Percentiles rank a stretch among this genome's conserved stretches.
Conservation (phyloP, 2,113 vertebrate species). For the Protobothrops flavoviridis region DNA sequence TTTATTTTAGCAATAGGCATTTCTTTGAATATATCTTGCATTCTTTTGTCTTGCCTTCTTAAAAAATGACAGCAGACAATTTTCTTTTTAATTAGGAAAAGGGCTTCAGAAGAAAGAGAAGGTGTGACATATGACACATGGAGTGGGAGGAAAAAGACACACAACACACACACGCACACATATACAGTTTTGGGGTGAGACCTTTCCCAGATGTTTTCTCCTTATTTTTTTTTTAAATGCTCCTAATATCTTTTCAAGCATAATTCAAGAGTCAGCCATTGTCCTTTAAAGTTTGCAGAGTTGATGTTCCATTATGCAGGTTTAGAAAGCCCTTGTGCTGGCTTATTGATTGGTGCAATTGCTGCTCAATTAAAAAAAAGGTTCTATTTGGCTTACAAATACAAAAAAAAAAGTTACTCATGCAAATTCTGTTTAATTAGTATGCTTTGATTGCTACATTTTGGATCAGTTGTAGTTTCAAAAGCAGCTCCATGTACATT, state of each 20-base stretch:
- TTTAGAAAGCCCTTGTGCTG: too few relatives aligned
- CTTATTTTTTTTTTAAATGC: neutral
- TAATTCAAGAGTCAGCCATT: neutral
- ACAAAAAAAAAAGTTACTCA: too few relatives aligned
- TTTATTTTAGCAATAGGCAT: conserved; percentile 59
- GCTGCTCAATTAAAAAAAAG: too few relatives aligned
- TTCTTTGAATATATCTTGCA: conserved; percentile 54
- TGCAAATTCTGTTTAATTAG: too few relatives aligned
- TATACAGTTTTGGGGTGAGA: neutral
- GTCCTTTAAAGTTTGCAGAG: neutral
- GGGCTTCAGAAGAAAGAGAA: conserved; percentile 4
- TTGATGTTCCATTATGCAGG: too few relatives aligned
- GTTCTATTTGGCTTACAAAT: too few relatives aligned
- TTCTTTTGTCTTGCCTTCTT: conserved; percentile 43
- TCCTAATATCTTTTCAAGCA: neutral
- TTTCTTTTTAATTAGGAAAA: conserved; percentile 61
- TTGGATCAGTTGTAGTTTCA: too few relatives aligned
- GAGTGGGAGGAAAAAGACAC: neutral
- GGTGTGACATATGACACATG: neutral
- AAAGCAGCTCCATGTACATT: too few relatives aligned
- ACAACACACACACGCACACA: neutral
- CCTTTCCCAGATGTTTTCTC: neutral
- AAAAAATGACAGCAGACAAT: conserved; percentile 35
- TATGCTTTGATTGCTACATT: too few relatives aligned
- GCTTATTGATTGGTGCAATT: too few relatives aligned